phyloP scores from a whole-genome alignment of 37 sponge, comb jelly and placozoan species.

The Spongilla lacustris region DNA sequence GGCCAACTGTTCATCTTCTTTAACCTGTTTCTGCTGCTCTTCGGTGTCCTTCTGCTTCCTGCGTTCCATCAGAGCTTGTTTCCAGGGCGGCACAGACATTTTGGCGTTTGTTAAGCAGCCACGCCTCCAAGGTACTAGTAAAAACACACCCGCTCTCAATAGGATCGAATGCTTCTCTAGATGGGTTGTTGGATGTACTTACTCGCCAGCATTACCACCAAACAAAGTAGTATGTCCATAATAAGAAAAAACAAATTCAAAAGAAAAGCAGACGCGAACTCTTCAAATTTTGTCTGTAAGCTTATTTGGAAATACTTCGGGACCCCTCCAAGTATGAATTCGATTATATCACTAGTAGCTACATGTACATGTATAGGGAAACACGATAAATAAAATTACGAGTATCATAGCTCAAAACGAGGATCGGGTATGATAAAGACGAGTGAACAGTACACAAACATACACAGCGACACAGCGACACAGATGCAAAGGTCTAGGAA shows the following conservation, averaged over 20 bases:
- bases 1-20: slow-evolving; percentile 57
- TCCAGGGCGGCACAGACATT: slow-evolving; percentile 80
- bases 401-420: background rate
- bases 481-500: background rate
- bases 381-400: background rate
- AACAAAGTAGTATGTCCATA: background rate
- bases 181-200: background rate
- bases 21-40: slow-evolving; percentile 55
- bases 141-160: background rate
- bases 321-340: background rate
- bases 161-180: background rate
- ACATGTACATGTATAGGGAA: too few species aligned
- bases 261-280: background rate
- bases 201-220: background rate
- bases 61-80: slow-evolving; percentile 69
- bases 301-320: background rate
- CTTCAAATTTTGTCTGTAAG: background rate
- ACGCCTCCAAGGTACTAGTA: background rate
- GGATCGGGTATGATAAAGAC: too few species aligned
- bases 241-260: background rate
- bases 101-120: slow-evolving; percentile 5
- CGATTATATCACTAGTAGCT: background rate
- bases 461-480: background rate
- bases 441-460: background rate
- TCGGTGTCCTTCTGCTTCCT: slow-evolving; percentile 70